Evolutionary conservation across 2,113 vertebrate genomes (phyloP).

Genomic region (Rana temporaria): DNA sequence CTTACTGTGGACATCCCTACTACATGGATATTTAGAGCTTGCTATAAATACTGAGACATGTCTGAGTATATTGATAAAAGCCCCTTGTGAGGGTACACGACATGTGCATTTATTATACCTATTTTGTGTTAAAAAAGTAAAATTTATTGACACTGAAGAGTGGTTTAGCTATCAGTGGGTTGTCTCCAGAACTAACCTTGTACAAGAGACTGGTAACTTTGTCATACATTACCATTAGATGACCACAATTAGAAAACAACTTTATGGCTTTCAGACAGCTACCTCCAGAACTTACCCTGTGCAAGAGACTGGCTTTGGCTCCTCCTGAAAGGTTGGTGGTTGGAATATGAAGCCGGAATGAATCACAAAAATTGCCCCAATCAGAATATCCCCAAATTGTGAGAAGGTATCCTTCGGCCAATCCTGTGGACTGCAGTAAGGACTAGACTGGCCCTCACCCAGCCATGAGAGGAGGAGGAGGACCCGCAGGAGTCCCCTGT

Average conservation of each 20-base stretch:
- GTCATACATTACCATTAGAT: too few relatives aligned
- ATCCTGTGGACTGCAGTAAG: neutral
- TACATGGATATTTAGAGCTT: too few relatives aligned
- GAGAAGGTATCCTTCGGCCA: constrained; percentile 19
- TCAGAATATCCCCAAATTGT: constrained; percentile 10
- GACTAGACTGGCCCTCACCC: neutral
- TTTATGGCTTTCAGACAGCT: neutral
- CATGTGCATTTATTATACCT: too few relatives aligned
- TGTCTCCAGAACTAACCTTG: too few relatives aligned
- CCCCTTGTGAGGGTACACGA: too few relatives aligned
- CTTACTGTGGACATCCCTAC: too few relatives aligned
- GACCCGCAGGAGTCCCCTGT: constrained; percentile 3
- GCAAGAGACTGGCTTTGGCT: neutral
- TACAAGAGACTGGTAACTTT: too few relatives aligned
- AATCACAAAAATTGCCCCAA: constrained; percentile 5
- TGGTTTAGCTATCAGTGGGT: too few relatives aligned
- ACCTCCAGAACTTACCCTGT: neutral
- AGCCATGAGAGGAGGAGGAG: constrained; percentile 14
- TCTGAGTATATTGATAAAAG: too few relatives aligned
- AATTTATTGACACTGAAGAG: too few relatives aligned
- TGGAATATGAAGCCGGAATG: constrained; percentile 6
- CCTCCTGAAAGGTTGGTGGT: neutral
- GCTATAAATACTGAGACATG: too few relatives aligned
- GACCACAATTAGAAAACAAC: neutral
- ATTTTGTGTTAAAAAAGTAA: too few relatives aligned